These are phyloP conservation scores for Cataglyphis albicans DNA, from an alignment of 2,888 invertebrate genomes.

Conservation along the genomic window DNA sequence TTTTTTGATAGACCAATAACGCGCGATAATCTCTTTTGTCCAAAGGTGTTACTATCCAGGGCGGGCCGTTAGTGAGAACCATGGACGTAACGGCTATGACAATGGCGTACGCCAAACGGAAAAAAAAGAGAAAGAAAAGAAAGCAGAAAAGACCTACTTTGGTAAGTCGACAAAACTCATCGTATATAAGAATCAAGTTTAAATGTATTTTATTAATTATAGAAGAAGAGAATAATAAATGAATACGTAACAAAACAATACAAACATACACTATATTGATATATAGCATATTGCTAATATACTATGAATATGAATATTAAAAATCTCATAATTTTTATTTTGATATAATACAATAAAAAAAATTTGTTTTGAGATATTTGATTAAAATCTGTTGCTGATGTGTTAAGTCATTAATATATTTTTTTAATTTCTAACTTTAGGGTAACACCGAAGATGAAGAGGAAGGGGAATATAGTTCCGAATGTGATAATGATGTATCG, in stretches of 20 bases:
- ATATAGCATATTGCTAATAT: not conserved
- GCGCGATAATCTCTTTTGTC: constrained; percentile 57
- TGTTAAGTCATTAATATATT: not conserved
- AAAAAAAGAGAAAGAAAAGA: constrained; percentile 84
- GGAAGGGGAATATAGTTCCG: constrained; percentile 83
- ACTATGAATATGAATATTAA: not conserved
- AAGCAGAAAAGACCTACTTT: constrained; percentile 82
- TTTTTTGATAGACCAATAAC: constrained; percentile 36
- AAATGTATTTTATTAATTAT: not conserved
- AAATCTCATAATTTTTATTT: not conserved
- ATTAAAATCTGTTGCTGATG: not conserved
- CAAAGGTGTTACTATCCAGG: constrained; percentile 85
- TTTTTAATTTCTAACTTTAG: constrained; percentile 58
- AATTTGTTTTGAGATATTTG: not conserved
- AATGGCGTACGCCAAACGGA: constrained; percentile 79
- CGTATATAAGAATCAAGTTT: not conserved
- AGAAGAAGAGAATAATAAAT: not conserved
- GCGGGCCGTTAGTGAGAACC: constrained; percentile 83
- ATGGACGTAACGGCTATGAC: constrained; percentile 75
- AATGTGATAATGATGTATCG: constrained; percentile 77
- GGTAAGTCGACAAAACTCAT: constrained; percentile 73
- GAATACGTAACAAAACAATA: not conserved
- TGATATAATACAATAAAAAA: no score
- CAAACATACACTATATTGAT: not conserved
- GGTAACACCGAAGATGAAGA: constrained; percentile 80